Evolutionary conservation across 2,888 invertebrate species (phyloP).

Genomic region (Leistus spinibarbis): DNA sequence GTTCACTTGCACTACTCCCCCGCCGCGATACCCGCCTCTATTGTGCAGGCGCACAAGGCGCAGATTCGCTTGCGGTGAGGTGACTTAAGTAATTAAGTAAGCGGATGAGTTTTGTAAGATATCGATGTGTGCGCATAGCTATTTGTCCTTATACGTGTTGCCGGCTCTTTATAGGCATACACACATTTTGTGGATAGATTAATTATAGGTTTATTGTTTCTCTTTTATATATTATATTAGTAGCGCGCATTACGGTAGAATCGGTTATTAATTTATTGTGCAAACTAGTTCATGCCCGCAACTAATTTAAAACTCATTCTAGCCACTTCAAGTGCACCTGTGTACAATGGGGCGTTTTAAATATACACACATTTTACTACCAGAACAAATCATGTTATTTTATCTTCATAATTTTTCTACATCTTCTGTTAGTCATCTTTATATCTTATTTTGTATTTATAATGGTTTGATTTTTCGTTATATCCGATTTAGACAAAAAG

Average conservation of each 20-base stretch:
- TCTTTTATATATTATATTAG: not conserved
- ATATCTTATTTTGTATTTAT: no score
- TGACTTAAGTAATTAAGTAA: not conserved
- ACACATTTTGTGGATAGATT: not conserved
- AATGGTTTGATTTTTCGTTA: no score
- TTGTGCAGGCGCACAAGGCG: not conserved
- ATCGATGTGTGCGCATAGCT: not conserved
- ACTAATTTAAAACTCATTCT: not conserved
- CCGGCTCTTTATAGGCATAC: not conserved
- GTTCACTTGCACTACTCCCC: not conserved
- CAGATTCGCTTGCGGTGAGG: not conserved
- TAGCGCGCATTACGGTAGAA: not conserved
- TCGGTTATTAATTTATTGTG: constrained; percentile 2
- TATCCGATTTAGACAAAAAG: no score
- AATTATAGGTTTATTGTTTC: constrained; percentile 5
- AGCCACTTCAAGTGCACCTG: no score
- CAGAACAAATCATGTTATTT: no score
- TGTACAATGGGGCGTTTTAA: no score
- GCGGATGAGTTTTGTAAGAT: constrained; percentile 3
- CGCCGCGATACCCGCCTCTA: not conserved
- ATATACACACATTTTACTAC: no score
- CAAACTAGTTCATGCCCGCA: not conserved
- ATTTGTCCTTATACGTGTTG: not conserved
- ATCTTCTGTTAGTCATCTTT: no score
- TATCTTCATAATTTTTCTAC: no score